Percentiles rank a stretch among this genome's conserved stretches.
Conservation (phyloP, 2,797 vertebrate genomes). For the Epinephelus coioides region DNA sequence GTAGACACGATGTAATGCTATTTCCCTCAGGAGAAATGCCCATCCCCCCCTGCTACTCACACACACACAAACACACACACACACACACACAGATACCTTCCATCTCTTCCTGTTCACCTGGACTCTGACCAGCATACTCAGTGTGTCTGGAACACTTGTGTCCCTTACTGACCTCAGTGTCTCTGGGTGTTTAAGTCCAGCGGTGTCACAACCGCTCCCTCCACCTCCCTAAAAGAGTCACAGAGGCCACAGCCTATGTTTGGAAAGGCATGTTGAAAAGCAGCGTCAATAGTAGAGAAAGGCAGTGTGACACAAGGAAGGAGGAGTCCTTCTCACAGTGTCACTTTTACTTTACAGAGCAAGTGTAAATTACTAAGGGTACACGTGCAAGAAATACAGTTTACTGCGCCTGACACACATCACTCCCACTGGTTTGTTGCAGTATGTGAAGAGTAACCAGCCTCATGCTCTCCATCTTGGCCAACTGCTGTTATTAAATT, state of each 20-base stretch:
- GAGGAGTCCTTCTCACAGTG: conserved; percentile 12
- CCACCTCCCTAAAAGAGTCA: conserved; percentile 7
- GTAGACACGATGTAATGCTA: conserved; percentile 68
- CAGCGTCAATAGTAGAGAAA: conserved; percentile 15
- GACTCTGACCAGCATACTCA: conserved; percentile 42
- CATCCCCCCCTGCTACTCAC: conserved; percentile 36
- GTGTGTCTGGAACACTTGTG: conserved; percentile 37
- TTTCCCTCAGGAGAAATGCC: conserved; percentile 64
- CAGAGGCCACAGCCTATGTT: conserved; percentile 21
- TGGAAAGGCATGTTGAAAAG: conserved; percentile 16
- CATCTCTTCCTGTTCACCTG: conserved; percentile 59
- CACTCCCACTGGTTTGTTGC: background rate
- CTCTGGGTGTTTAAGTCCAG: conserved; percentile 34
- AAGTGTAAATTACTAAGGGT: background rate
- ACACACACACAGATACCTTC: conserved; percentile 36
- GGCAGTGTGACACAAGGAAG: background rate
- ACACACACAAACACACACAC: conserved; percentile 12
- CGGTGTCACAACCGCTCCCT: conserved; percentile 13
- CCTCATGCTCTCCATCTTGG: background rate
- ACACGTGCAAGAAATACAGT: conserved; percentile 7
- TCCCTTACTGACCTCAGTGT: conserved; percentile 48
- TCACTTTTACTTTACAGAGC: conserved; percentile 12
- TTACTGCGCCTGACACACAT: background rate
- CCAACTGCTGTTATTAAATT: background rate
- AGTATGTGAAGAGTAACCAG: conserved; percentile 12